These are phyloP conservation scores for Orchesella flavescens DNA, from an alignment of 2,888 invertebrate species.

Conservation along the genomic window DNA sequence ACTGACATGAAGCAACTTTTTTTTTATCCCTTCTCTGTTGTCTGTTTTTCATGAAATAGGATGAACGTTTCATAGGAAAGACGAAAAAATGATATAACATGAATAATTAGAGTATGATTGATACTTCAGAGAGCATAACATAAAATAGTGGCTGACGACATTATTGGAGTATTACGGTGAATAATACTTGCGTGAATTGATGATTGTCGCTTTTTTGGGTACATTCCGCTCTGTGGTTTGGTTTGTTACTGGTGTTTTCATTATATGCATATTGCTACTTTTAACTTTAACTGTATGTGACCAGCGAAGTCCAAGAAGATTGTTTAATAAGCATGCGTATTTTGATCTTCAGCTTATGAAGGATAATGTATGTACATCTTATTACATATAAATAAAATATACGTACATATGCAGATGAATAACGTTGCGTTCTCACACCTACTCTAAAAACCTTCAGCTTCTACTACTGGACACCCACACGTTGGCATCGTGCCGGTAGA, in stretches of 20 bases:
- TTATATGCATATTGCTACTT: background rate
- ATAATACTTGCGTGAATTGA: constrained; percentile 46
- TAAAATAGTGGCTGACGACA: constrained; percentile 1
- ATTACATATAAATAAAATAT: no score
- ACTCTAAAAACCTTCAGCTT: background rate
- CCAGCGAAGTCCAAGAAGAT: constrained; percentile 10
- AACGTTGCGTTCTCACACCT: constrained; percentile 1
- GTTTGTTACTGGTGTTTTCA: background rate
- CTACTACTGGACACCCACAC: constrained; percentile 44
- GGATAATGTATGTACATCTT: background rate
- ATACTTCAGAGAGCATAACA: background rate
- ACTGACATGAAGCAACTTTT: background rate
- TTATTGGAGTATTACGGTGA: constrained; percentile 10
- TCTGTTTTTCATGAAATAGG: background rate
- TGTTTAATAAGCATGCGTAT: constrained; percentile 16
- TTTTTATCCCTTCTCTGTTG: background rate
- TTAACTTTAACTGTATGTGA: constrained; percentile 8
- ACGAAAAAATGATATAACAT: constrained; percentile 40
- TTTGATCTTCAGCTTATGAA: background rate
- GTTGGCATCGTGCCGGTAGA: constrained; percentile 50
- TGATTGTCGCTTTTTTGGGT: constrained; percentile 6
- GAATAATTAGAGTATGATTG: constrained; percentile 22
- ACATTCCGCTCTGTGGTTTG: no score
- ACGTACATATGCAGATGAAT: background rate
- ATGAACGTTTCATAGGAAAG: constrained; percentile 32